phyloP scores from a whole-genome alignment of 1,140 invertebrate species.

The Melitaea cinxia region DNA sequence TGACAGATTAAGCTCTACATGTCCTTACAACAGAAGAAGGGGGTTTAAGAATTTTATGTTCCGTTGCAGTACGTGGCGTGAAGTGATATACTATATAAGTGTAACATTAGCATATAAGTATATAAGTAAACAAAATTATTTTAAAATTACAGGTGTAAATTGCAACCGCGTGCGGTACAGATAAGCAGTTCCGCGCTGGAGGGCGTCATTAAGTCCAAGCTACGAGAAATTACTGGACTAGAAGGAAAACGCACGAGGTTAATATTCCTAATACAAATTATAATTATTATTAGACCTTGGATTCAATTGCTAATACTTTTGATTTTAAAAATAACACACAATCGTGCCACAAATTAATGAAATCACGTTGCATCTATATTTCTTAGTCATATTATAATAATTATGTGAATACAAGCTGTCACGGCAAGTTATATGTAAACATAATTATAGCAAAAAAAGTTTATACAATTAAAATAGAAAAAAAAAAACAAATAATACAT shows the following conservation, averaged over 20 bases:
- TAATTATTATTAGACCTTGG: not conserved
- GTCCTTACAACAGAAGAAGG: no score
- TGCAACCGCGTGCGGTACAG: conserved; percentile 74
- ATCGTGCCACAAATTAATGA: not conserved
- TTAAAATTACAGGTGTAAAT: conserved; percentile 63
- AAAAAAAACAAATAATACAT: no score
- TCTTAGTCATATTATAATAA: not conserved
- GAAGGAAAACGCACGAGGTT: conserved; percentile 68
- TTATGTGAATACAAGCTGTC: no score
- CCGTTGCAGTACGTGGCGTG: no score
- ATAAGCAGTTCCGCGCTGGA: conserved; percentile 77
- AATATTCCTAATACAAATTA: conserved; percentile 1
- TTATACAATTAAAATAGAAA: no score
- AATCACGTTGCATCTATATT: not conserved
- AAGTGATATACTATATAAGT: not conserved
- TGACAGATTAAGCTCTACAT: no score
- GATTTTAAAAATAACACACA: not conserved
- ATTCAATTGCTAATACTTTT: conserved; percentile 2
- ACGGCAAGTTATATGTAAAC: no score
- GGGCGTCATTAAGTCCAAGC: conserved; percentile 67
- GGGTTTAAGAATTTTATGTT: no score
- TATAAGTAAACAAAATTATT: not conserved
- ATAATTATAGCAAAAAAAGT: no score
- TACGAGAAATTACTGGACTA: conserved; percentile 67
- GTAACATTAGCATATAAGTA: not conserved